Conservation (phyloP, 2,888 invertebrate genomes). For the Lithosia quadra region DNA sequence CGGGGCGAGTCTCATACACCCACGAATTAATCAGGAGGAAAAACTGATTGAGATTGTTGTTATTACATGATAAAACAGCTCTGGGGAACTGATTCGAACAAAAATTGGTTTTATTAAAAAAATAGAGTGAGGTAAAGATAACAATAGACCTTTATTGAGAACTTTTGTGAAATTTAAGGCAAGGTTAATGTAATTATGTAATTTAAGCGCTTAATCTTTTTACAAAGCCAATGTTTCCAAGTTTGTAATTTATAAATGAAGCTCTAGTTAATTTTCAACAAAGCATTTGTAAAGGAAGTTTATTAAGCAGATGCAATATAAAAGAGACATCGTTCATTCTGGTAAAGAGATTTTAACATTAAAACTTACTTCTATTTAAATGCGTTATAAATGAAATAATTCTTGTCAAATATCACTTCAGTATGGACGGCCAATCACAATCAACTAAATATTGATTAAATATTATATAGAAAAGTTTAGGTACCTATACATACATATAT, state of each 20-base stretch:
- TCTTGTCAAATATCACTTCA: too few species aligned
- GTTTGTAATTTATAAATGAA: slow-evolving; percentile 58
- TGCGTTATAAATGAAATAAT: neutral
- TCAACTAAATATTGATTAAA: too few species aligned
- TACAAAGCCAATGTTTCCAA: slow-evolving; percentile 55
- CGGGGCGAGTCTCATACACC: too few species aligned
- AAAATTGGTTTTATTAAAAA: neutral
- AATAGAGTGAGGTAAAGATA: neutral
- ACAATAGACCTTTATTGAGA: neutral
- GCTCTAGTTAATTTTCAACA: slow-evolving; percentile 47
- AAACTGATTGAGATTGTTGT: too few species aligned
- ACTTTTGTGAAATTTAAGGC: slow-evolving; percentile 13
- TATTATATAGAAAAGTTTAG: neutral
- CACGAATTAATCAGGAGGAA: neutral
- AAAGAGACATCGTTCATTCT: slow-evolving; percentile 6
- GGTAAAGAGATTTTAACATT: neutral
- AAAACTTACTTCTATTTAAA: neutral
- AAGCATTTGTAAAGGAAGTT: slow-evolving; percentile 38
- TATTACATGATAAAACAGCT: neutral
- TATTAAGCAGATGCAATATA: slow-evolving; percentile 12
- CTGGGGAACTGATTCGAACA: neutral
- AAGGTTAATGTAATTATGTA: slow-evolving; percentile 61
- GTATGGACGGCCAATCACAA: too few species aligned
- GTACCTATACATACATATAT: neutral
- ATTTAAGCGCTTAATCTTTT: slow-evolving; percentile 60